Evolutionary conservation across 30 jellyfish, hydroid and myxozoan genomes (phyloP), one percentile per base, ranked within the genome.

Genomic region (Turritopsis dohrnii): DNA sequence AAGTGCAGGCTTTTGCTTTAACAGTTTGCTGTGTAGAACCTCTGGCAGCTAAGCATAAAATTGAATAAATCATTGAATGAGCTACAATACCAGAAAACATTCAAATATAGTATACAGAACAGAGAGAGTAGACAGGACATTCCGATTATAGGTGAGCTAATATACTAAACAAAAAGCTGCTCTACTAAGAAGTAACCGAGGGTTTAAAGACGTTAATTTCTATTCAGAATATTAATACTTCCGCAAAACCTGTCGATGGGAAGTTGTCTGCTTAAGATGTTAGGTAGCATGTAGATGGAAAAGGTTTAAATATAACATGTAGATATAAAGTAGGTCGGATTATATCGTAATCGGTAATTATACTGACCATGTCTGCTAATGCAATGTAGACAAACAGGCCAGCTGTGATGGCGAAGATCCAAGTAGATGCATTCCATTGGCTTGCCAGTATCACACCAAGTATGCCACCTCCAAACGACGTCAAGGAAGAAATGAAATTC

Each of bases 301-400:
- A 41, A 41, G 60, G 5, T 41, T 41, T 13, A 3, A 41, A 41
- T 41, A 41, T 41, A 5, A 41, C 13, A 3, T 41, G 5, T 13
- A 41, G 5, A 41, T 41, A 41, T 41, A 41, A 41, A 3, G 60
- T 7, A 69, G 9, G 31, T 69, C 22, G 16, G 16, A 7, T 0
- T 9, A 21, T 3, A 66, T 17, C 29, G 76, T 9, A 69, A 69
- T 27, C 0, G 28, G 9, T 69, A 69, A 69, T 3, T 9, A 69
- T 69, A n/a, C 77, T 81, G 52, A 93, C 98, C 98, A 93, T 88
- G 65, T 93, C 98, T 19, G 89, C 94, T 83, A 93, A 74, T 21
- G 98, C 95, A 82, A 93, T 88, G 88, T 93, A 93, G 20, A 88
- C 96, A 93, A 93, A 93, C 66, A 93, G 82, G 26, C 98, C 98